Conservation (phyloP, 2,113 vertebrate genomes). For the Gasterosteus nipponicus region DNA sequence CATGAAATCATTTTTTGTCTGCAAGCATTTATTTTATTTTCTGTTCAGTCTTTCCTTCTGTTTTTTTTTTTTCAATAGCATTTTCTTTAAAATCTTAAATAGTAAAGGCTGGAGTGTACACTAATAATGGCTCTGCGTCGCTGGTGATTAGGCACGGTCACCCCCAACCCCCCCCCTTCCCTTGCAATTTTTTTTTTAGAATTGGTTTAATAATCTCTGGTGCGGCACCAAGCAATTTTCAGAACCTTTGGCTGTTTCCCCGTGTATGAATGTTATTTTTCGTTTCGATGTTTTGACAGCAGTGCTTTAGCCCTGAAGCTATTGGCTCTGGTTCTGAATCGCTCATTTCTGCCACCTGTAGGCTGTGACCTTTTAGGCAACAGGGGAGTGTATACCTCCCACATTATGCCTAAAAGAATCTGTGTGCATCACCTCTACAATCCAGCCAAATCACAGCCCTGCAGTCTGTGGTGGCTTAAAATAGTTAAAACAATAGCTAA, state of each 20-base stretch:
- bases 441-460: neutral
- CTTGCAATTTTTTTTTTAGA: constrained; percentile 19
- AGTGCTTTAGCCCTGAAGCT: neutral
- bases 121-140: constrained; percentile 27
- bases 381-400: constrained; percentile 2
- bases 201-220: neutral
- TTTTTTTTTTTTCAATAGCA: constrained; percentile 23
- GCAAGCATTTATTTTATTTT: constrained; percentile 45
- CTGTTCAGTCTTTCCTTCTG: constrained; percentile 18
- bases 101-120: constrained; percentile 18
- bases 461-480: neutral
- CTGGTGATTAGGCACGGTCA: constrained; percentile 37
- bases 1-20: constrained; percentile 36
- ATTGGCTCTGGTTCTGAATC: constrained; percentile 19
- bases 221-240: neutral
- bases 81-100: constrained; percentile 34
- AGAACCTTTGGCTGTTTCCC: neutral
- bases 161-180: constrained; percentile 8
- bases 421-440: constrained; percentile 20
- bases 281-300: constrained; percentile 8
- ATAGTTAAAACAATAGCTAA: no score
- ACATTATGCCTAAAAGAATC: constrained; percentile 25
- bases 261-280: neutral
- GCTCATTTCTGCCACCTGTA: constrained; percentile 69
- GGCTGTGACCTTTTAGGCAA: constrained; percentile 50